phyloP scores from a whole-genome alignment of 2,113 vertebrate species.

The Psilopsiagon aymara region DNA sequence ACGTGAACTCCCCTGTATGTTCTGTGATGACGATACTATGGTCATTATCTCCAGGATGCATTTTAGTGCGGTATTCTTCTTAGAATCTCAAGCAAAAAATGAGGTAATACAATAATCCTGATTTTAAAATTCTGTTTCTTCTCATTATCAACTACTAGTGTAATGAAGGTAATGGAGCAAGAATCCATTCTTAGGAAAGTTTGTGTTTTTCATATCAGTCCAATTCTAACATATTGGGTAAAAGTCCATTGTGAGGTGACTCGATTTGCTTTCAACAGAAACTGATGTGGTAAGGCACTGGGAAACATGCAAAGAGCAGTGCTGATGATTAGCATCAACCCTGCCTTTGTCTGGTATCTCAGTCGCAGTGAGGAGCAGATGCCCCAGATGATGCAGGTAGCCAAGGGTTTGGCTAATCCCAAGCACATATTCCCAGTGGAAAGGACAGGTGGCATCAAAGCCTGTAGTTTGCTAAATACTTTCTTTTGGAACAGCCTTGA shows the following conservation, averaged over 20 bases:
- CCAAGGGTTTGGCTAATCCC: background rate
- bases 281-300: background rate
- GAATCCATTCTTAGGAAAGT: background rate
- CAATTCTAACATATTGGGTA: background rate
- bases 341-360: background rate
- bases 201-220: background rate
- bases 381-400: background rate
- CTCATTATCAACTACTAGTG: background rate
- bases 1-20: background rate
- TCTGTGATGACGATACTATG: background rate
- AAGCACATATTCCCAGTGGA: background rate
- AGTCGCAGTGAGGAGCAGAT: fast-evolving
- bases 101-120: background rate
- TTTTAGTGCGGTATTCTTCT: background rate
- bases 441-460: background rate
- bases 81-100: background rate
- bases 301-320: fast-evolving
- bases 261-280: background rate
- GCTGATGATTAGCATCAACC: fast-evolving
- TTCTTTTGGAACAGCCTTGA: background rate
- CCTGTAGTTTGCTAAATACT: fast-evolving
- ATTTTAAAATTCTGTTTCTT: background rate
- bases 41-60: background rate
- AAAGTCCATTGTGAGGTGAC: background rate
- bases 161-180: background rate